Base-by-base conservation (phyloP, 2,797 vertebrate genomes). In the Pseudomugil tenellus region DNA sequence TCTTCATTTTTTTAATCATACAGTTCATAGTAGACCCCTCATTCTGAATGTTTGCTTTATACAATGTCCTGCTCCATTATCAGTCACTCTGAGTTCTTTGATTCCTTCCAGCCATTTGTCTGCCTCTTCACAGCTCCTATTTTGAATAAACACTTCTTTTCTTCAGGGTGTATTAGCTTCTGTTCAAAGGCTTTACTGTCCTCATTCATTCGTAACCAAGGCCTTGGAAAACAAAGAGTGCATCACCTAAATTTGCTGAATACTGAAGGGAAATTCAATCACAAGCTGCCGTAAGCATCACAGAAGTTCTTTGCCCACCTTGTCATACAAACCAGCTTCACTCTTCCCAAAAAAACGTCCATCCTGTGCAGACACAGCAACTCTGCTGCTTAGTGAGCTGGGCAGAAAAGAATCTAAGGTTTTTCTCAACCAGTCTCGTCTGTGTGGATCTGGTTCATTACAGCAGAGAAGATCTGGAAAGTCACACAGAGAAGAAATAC, bases 371-470 rank as follows among this genome's bases (percentile, higher is more conserved):
- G 95, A 95, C 52, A 97, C 60, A 5, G 64, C 83, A 84, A 99
- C 87, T 65, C 79, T 75, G 72, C 90, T 88, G 55, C 78, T 81
- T 37, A 96, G 70, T 56, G 92, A 76, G 11, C 64, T 71, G 6
- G 98, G 96, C 71, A 99, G 89, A 85, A 97, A 99, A 57, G 97
- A 99, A 88, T 97, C 95, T 71, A 99, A 90, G 0, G 98, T 98
- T 88, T 95, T 92, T 62, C 88, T 76, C 80, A 99, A 90, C 96
- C 97, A 94, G 4, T 87, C 89, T 35, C 89, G 87, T 81, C 98
- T 95, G 84, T 93, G 90, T 72, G 67, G 78, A 83, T 98, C 94
- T 56, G 93, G 91, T 72, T 99, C 98, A 52, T 98, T 98, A 90
- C 96, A 98, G 53, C 95, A 96, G 76, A 98, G 91, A 51, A 87